Evolutionary conservation across 2,113 vertebrate genomes (phyloP).

Genomic region (Cardinalis cardinalis): DNA sequence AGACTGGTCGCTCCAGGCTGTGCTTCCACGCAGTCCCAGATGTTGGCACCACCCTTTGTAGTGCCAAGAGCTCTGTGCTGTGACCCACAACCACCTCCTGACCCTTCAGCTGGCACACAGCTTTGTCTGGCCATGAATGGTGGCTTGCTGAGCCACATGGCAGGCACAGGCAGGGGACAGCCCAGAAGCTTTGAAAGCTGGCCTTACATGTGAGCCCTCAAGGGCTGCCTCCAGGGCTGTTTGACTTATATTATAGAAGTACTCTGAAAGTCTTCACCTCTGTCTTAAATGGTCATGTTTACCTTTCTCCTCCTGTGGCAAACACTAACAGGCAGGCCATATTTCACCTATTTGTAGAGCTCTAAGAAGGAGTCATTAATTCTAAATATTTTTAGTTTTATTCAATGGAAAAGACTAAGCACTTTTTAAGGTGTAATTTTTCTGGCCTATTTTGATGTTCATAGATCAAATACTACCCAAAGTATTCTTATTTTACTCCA

Average conservation of each 20-base stretch:
- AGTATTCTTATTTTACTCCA: background rate
- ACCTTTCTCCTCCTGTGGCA: background rate
- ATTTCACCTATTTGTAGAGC: background rate
- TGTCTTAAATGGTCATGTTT: background rate
- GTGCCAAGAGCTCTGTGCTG: background rate
- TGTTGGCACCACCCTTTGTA: background rate
- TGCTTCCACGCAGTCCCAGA: fast-evolving
- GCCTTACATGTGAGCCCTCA: background rate
- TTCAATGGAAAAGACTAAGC: background rate
- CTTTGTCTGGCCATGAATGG: background rate
- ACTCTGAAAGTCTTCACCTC: background rate
- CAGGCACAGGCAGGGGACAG: background rate
- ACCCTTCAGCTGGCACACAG: background rate
- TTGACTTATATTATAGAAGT: background rate
- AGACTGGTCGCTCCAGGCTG: background rate
- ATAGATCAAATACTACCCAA: background rate
- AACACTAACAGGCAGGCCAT: background rate
- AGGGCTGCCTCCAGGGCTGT: background rate
- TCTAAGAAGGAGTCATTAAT: background rate
- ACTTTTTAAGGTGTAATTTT: background rate
- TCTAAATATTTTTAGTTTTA: background rate
- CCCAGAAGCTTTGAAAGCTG: background rate
- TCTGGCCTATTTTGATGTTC: background rate
- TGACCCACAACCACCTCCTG: fast-evolving
- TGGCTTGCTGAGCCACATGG: background rate